phyloP scores from a whole-genome alignment of 2,888 invertebrate species.

The Stenotaenia linearis region DNA sequence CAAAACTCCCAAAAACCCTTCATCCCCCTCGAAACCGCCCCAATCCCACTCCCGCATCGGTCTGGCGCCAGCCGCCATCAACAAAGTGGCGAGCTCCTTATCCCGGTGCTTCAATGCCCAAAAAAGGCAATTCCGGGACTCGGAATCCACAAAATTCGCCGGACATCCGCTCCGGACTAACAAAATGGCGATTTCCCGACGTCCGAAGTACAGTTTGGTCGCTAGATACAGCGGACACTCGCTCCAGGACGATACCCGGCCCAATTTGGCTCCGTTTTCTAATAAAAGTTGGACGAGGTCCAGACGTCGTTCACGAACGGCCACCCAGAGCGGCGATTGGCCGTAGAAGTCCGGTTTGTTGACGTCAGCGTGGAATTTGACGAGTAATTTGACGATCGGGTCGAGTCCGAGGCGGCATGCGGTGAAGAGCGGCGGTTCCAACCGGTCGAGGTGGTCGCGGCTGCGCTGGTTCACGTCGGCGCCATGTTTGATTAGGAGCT shows the following conservation, averaged over 20 bases:
- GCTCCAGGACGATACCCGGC: slow-evolving; percentile 33
- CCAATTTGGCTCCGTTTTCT: slow-evolving; percentile 36
- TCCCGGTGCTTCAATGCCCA: slow-evolving; percentile 37
- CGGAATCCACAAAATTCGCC: slow-evolving; percentile 36
- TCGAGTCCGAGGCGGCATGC: slow-evolving; percentile 46
- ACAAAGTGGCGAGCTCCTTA: not conserved
- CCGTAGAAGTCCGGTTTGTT: slow-evolving; percentile 44
- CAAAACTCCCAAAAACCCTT: not conserved
- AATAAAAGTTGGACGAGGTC: slow-evolving; percentile 38
- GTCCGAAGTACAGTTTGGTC: slow-evolving; percentile 37
- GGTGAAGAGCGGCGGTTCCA: slow-evolving; percentile 47
- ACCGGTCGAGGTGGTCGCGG: slow-evolving; percentile 44
- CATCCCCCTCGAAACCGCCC: not conserved
- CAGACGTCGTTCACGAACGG: slow-evolving; percentile 34
- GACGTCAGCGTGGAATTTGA: slow-evolving; percentile 44
- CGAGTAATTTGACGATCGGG: slow-evolving; percentile 43
- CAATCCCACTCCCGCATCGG: not conserved
- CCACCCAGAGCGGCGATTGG: slow-evolving; percentile 43
- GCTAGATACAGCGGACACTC: slow-evolving; percentile 40
- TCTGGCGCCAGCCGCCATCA: not conserved
- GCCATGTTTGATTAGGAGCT: slow-evolving; percentile 42
- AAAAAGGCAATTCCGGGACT: slow-evolving; percentile 37
- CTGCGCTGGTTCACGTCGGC: slow-evolving; percentile 46
- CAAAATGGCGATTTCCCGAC: slow-evolving; percentile 36
- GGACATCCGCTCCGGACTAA: slow-evolving; percentile 37